Base-by-base conservation (phyloP, 2,888 invertebrate genomes). In the Caenorhabditis virilis region DNA sequence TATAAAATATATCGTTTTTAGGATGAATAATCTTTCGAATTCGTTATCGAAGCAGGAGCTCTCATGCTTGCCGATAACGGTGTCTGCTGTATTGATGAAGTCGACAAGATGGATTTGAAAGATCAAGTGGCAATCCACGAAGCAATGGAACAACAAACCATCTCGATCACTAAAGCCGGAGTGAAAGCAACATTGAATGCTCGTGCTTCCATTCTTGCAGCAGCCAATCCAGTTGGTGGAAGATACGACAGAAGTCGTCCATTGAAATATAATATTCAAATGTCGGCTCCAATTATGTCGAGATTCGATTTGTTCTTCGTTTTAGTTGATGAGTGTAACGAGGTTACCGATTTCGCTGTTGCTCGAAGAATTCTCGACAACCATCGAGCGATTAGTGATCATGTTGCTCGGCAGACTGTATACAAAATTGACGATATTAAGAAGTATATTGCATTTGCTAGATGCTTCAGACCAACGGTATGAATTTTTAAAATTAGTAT, bases 141-240 rank as follows among this genome's bases (percentile, higher is more conserved):
- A 86, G 98, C 98, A 3, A 98, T 98, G 98, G 98, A 98, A 87
- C 98, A 99, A 83, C 98, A 98, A 86, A 99, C 98, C 0, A 99
- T 98, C 76, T 95, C 95, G 0, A 88, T 98, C 59, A 95, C 98
- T 0, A 98, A 98, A 60, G 81, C 79, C 20, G 82, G 82, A 47
- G 77, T 84, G 0, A 84, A 91, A 89, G 94, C 98, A 0, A 97
- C 97, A 0, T 86, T 98, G 22, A 98, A 98, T 86, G 98, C 98
- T 0, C 88, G 97, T 36, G 95, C 97, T 0, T 97, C 95, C 0
- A 97, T 98, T 74, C 86, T 99, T 58, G 98, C 98, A 0, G 98
- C 98, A 0, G 97, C 97, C 0, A 98, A 99, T 87, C 98, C 98
- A 0, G 89, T 95, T 30, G 92, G 92, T n/a, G 95, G 97, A 0